Evolutionary conservation across 1,140 invertebrate species (phyloP).

Genomic region (Drosophila ficusphila): DNA sequence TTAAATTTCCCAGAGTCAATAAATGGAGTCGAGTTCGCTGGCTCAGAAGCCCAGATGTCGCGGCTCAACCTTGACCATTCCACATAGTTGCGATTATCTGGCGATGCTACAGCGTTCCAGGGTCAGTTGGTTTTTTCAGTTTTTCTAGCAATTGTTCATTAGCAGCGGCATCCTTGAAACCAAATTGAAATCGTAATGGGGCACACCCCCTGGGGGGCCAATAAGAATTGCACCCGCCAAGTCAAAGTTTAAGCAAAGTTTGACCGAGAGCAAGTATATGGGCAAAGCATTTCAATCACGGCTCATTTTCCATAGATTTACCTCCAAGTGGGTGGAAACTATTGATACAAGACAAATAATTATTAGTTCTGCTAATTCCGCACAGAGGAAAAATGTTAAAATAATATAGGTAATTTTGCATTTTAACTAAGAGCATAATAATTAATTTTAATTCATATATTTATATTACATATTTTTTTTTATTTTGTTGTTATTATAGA

Average conservation of each 20-base stretch:
- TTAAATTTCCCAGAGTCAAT: constrained; percentile 68
- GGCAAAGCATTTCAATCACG: constrained; percentile 63
- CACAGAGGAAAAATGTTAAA: not conserved
- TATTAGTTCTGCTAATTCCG: constrained; percentile 11
- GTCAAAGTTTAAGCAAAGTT: constrained; percentile 57
- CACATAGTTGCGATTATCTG: constrained; percentile 64
- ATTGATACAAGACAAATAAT: constrained; percentile 39
- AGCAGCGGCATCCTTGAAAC: constrained; percentile 64
- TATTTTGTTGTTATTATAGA: too few relatives aligned
- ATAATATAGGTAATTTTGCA: too few relatives aligned
- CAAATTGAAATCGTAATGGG: constrained; percentile 59
- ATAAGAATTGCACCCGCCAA: constrained; percentile 37
- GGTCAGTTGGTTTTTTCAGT: constrained; percentile 47
- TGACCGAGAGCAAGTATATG: constrained; percentile 72
- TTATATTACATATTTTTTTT: too few relatives aligned
- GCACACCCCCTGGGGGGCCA: constrained; percentile 58
- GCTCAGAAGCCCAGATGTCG: constrained; percentile 43
- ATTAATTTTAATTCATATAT: too few relatives aligned
- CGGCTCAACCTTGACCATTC: constrained; percentile 67
- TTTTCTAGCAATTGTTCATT: constrained; percentile 40
- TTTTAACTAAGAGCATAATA: too few relatives aligned
- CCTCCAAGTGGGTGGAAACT: constrained; percentile 57
- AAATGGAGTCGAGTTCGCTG: constrained; percentile 35
- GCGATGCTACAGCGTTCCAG: constrained; percentile 51
- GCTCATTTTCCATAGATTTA: constrained; percentile 63